Conservation (phyloP, 2,113 vertebrate species). For the Malurus alboscapulatus region DNA sequence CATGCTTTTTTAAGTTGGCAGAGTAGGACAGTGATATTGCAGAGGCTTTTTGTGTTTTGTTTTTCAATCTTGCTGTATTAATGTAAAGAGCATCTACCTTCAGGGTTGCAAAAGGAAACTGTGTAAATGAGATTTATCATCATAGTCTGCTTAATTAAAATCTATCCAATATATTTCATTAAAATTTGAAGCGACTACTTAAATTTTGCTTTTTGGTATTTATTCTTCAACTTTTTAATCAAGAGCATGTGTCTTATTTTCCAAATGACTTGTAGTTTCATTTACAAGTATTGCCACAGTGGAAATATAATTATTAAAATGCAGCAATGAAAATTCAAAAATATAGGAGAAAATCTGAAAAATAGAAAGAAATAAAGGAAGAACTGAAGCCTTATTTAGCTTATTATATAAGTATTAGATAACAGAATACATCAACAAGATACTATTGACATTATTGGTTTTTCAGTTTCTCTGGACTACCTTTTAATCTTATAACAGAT, state of each 20-base stretch:
- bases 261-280: not conserved
- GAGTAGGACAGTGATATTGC: not conserved
- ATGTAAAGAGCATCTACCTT: not conserved
- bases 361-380: not conserved
- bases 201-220: not conserved
- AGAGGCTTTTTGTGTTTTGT: accelerated
- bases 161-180: not conserved
- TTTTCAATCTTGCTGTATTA: not conserved
- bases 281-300: not conserved
- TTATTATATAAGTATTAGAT: not conserved
- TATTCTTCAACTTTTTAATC: not conserved
- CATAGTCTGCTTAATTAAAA: not conserved
- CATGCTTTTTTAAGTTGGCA: not conserved
- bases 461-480: not conserved
- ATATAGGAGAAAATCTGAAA: not conserved
- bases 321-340: not conserved
- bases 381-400: not conserved
- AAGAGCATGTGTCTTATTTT: not conserved
- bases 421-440: not conserved
- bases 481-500: not conserved
- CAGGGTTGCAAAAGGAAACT: not conserved
- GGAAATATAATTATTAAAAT: not conserved
- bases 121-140: not conserved
- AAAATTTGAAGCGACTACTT: not conserved
- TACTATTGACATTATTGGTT: not conserved